Evolutionary conservation across 2,797 vertebrate species (phyloP), one percentile per base, ranked within the genome.

Genomic region (Linurgus olivaceus): DNA sequence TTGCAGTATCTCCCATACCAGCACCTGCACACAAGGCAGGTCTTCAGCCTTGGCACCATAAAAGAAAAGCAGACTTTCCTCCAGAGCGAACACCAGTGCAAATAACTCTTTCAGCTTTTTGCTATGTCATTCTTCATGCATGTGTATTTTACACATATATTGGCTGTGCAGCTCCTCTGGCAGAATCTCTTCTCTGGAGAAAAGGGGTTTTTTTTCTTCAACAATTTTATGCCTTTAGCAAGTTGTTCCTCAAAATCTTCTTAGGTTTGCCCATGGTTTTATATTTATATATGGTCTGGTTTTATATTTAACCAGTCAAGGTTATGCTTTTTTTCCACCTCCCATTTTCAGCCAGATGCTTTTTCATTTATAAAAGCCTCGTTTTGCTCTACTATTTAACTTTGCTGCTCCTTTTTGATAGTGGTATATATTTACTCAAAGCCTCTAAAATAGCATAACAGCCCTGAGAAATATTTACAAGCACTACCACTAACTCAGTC

Each of bases 221-320:
- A 54, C 0, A 0, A 17, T 80, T 83, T 93, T 86, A 90, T 51
- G 61, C 59, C 81, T 86, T 91, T 82, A 86, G 89, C 25, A 24
- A 92, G 72, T 66, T 84, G 66, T 58, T 95, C 79, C 66, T 95
- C 87, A 90, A 51, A 95, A 95, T 72, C 82, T 93, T 74, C 89
- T 91, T 88, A 88, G 78, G 79, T 54, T 73, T 95, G 76, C 58
- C 62, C 40, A 54, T 48, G 90, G 79, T 65, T 95, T 94, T 83
- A 40, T 84, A 81, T 88, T 93, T 94, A 84, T 89, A 52, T 47
- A 76, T 44, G 38, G 45, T 92, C 81, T 96, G 91, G 78, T 66
- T 96, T 96, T 93, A 63, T 89, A 92, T 96, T 95, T 94, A 95
- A 93, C 74, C 62, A 92, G 75, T 33, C 83, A 93, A 81, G 83